These are phyloP conservation scores for Rhincodon typus DNA, from an alignment of 2,797 vertebrate genomes.

Conservation along the genomic window DNA sequence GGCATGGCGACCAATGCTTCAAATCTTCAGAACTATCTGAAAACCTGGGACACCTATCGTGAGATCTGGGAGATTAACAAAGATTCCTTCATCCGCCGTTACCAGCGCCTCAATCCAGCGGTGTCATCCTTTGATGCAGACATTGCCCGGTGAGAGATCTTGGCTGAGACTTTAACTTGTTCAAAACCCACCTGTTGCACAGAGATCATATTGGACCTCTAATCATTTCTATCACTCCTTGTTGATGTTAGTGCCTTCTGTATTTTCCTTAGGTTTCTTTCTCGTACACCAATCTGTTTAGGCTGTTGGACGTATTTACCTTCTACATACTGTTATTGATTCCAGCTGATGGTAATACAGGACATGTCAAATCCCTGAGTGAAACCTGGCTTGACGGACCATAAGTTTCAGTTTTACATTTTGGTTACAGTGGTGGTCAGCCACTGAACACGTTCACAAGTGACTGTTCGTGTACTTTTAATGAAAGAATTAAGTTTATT, in stretches of 20 bases:
- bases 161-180: background rate
- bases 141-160: constrained; percentile 66
- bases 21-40: constrained; percentile 68
- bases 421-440: too few species aligned
- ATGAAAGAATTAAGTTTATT: too few species aligned
- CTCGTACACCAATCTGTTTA: background rate
- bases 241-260: background rate
- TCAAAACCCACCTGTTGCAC: background rate
- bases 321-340: background rate
- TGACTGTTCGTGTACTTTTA: too few species aligned
- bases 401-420: too few species aligned
- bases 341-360: too few species aligned
- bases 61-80: constrained; percentile 84
- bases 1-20: constrained; percentile 64
- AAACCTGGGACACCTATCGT: constrained; percentile 75
- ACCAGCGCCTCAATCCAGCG: constrained; percentile 67
- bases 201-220: too few species aligned
- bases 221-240: background rate
- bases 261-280: background rate
- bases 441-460: too few species aligned
- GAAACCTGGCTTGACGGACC: too few species aligned
- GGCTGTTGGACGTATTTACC: background rate
- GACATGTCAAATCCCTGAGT: too few species aligned
- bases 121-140: constrained; percentile 77
- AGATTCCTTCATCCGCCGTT: constrained; percentile 70